Evolutionary conservation across 2,888 invertebrate species (phyloP), one percentile per base, ranked within the genome.

Genomic region (Mesorhabditis sp.): DNA sequence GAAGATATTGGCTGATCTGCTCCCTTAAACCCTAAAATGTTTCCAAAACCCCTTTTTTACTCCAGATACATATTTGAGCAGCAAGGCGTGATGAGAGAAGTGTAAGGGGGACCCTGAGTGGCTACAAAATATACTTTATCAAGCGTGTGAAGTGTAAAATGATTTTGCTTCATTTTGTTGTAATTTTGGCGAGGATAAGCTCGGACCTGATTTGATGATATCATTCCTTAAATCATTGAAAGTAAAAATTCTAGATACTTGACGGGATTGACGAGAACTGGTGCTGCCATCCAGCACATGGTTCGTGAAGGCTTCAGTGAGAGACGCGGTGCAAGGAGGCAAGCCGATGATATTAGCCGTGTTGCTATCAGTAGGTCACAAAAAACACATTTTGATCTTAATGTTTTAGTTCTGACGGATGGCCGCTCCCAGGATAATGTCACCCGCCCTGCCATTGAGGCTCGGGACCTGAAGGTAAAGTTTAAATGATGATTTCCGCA

Each of bases 371-470:
- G 58, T 50, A 50, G n/a, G 58, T 10, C 7, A 50, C 7, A 50
- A 50, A 2, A 50, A 50, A 50, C 7, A 50, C 58, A 50, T 50
- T 50, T 50, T 50, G 58, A n/a, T 50, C n/a, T 50, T 28, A 28
- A 28, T 28, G 28, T 28, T 50, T 50, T 50, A 50, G 58, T 87
- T 5, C 83, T 87, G 45, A 87, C 87, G 0, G 87, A 87, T 72
- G 87, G 87, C 5, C 74, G 85, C 42, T 86, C 86, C 44, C 86
- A 85, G 71, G 86, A 86, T 70, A 79, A 83, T 66, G 87, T 87
- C 4, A 83, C 85, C n/a, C 73, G 73, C 43, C 83, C 86, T 50
- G 86, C 87, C 4, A 79, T 74, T 44, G 66, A 76, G n/a, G 86
- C 86, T 1, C 74, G 85, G 7, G 72, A 79, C n/a, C 68, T 77